These are phyloP conservation scores for Neoascia interrupta DNA, from an alignment of 2,888 invertebrate genomes.

Conservation along the genomic window DNA sequence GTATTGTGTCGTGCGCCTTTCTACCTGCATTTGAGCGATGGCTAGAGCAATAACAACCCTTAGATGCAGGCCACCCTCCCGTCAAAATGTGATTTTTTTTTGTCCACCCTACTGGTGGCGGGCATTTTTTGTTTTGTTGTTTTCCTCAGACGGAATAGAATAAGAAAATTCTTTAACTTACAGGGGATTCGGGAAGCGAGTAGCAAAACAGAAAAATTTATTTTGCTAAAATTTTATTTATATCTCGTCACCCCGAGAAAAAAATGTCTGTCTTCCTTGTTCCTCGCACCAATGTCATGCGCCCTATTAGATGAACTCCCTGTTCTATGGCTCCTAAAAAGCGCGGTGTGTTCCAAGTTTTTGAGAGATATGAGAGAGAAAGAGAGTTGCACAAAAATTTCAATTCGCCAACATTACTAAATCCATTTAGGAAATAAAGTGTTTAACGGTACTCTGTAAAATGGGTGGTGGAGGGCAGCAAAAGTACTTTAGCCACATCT, in stretches of 20 bases:
- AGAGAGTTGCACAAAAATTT: background rate
- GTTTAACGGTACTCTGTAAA: constrained; percentile 20
- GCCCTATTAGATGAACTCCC: constrained; percentile 44
- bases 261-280: no score
- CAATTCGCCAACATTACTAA: constrained; percentile 37
- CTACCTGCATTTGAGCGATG: no score
- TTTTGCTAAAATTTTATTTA: no score
- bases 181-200: no score
- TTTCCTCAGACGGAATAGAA: no score
- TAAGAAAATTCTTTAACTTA: background rate
- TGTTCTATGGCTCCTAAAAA: background rate
- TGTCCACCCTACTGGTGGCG: no score
- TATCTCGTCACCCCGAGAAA: no score
- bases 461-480: constrained; percentile 4
- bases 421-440: constrained; percentile 41
- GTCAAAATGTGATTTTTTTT: background rate
- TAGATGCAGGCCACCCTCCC: constrained; percentile 1
- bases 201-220: no score
- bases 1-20: no score
- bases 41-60: constrained; percentile 40
- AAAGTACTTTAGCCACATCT: no score
- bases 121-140: no score
- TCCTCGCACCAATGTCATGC: constrained; percentile 45
- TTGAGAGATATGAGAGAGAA: background rate
- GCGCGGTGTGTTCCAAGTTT: background rate